These are phyloP conservation scores for Sander lucioperca DNA, from an alignment of 2,113 vertebrate genomes.

Conservation along the genomic window DNA sequence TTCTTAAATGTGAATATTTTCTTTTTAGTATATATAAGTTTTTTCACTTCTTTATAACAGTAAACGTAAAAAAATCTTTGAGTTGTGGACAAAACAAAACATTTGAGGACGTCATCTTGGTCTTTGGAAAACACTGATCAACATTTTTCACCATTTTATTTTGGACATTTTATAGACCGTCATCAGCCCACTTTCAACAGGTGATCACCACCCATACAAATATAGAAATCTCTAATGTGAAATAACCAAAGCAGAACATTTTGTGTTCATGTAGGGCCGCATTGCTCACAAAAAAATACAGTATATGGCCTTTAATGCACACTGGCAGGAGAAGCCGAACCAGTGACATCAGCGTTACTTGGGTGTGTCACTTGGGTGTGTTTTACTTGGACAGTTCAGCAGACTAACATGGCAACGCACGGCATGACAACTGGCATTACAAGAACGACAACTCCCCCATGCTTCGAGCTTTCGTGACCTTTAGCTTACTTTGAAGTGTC, in stretches of 20 bases:
- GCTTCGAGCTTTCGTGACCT: slow-evolving; percentile 25
- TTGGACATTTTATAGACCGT: too few species aligned
- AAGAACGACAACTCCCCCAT: slow-evolving; percentile 67
- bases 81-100: too few species aligned
- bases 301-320: background rate
- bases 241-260: background rate
- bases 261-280: background rate
- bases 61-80: too few species aligned
- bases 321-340: background rate
- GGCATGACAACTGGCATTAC: slow-evolving; percentile 50
- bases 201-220: background rate
- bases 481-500: slow-evolving; percentile 41
- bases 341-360: background rate
- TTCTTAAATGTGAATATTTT: too few species aligned
- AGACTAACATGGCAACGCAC: slow-evolving; percentile 13
- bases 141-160: too few species aligned
- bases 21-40: too few species aligned
- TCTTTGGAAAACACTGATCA: too few species aligned
- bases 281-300: background rate
- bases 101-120: too few species aligned
- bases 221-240: background rate
- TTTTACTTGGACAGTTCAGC: slow-evolving; percentile 41
- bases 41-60: too few species aligned
- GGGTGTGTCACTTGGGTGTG: slow-evolving; percentile 37
- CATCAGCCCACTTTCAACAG: too few species aligned